Evolutionary conservation across 1,140 invertebrate genomes (phyloP).

Genomic region (Bombus soroeensis): DNA sequence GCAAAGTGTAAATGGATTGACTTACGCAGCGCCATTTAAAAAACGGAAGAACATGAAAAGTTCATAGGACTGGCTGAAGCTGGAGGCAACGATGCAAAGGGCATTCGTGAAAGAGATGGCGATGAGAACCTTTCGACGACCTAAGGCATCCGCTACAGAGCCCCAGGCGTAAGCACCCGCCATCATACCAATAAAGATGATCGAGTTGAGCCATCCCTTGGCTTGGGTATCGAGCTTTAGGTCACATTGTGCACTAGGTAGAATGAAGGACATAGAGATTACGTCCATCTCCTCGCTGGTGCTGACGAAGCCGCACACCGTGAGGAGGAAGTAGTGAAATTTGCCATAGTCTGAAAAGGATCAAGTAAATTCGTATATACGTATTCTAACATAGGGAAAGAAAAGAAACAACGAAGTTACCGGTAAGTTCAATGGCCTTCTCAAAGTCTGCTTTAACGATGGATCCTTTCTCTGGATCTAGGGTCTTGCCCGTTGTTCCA

Average conservation of each 20-base stretch:
- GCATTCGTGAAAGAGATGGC: constrained; percentile 95
- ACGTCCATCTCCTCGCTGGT: constrained; percentile 98
- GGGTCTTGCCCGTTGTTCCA: constrained; percentile 80
- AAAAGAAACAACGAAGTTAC: constrained; percentile 73
- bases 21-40: constrained; percentile 96
- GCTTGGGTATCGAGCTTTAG: constrained; percentile 92
- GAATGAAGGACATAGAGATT: constrained; percentile 96
- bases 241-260: constrained; percentile 96
- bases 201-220: constrained; percentile 94
- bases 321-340: constrained; percentile 94
- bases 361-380: not conserved
- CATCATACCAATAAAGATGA: constrained; percentile 96
- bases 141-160: constrained; percentile 93
- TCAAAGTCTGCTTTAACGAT: constrained; percentile 91
- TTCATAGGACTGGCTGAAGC: constrained; percentile 93
- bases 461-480: constrained; percentile 81
- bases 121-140: constrained; percentile 92
- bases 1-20: not conserved
- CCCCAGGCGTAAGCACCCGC: constrained; percentile 95
- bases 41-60: constrained; percentile 95
- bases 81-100: constrained; percentile 93
- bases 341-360: constrained; percentile 90
- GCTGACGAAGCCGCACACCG: constrained; percentile 95
- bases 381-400: too few species aligned
- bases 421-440: constrained; percentile 90